Conservation (phyloP, 2,113 vertebrate species). For the Motacilla alba region DNA sequence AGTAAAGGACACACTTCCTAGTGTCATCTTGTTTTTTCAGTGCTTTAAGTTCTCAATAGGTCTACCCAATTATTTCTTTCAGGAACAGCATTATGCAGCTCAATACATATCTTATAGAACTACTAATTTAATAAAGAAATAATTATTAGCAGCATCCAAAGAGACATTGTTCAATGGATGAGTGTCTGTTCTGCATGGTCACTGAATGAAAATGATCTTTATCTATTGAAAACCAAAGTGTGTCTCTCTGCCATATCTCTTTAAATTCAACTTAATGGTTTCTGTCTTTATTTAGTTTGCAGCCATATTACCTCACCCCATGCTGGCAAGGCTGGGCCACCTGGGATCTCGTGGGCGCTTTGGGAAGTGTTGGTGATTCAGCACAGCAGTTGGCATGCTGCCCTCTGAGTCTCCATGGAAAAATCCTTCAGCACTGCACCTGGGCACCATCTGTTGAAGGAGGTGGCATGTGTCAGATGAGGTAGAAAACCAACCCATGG, state of each 20-base stretch:
- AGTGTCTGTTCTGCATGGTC: background rate
- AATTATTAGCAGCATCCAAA: background rate
- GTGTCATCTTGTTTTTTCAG: background rate
- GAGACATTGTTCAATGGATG: background rate
- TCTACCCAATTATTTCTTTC: background rate
- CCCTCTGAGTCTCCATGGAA: background rate
- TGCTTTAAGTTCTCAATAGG: background rate
- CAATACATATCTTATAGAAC: background rate
- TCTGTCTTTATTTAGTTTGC: background rate
- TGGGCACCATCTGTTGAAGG: background rate
- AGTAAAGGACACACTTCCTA: background rate
- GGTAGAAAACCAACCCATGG: background rate
- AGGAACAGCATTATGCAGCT: background rate
- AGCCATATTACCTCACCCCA: background rate
- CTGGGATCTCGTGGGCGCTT: background rate
- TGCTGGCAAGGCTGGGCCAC: background rate
- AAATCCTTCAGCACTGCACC: background rate
- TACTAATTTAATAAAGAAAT: background rate
- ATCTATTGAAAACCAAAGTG: background rate
- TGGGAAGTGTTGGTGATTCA: background rate
- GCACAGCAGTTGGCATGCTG: accelerated
- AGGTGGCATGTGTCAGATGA: background rate
- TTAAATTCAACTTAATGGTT: background rate
- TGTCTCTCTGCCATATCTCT: background rate
- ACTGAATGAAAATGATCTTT: background rate